Evolutionary conservation across 2,113 vertebrate species (phyloP).

Genomic region (Benitochromis conjunctus): DNA sequence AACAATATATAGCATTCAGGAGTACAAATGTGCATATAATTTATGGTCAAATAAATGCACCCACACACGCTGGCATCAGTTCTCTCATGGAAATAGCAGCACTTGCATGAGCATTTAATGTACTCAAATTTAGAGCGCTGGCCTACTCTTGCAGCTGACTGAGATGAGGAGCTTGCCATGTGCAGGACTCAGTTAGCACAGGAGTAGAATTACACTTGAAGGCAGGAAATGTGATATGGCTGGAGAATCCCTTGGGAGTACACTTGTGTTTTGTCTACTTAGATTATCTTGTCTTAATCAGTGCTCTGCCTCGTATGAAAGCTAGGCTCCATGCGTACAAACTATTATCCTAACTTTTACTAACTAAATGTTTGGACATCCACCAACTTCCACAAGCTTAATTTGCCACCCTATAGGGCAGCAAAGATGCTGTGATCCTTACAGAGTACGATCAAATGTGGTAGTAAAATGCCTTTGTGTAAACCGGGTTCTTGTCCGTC

Average conservation of each 20-base stretch:
- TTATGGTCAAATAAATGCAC: background rate
- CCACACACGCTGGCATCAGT: background rate
- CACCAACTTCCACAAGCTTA: background rate
- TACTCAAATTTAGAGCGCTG: constrained; percentile 43
- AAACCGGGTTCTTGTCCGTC: background rate
- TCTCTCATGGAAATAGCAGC: constrained; percentile 27
- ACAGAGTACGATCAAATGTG: background rate
- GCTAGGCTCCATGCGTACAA: background rate
- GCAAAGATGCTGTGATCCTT: background rate
- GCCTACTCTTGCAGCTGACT: constrained; percentile 30
- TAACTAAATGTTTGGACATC: background rate
- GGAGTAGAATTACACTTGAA: constrained; percentile 70
- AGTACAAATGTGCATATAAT: constrained; percentile 20
- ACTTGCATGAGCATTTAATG: constrained; percentile 42
- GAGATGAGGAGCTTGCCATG: constrained; percentile 9
- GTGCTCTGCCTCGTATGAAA: constrained; percentile 8
- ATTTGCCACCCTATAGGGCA: background rate
- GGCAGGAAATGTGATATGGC: constrained; percentile 60
- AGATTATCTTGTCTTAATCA: constrained; percentile 53
- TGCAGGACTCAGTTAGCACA: constrained; percentile 55
- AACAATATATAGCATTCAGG: constrained; percentile 43
- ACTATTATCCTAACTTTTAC: background rate
- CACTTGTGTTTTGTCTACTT: constrained; percentile 57
- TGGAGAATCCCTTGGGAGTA: constrained; percentile 18
- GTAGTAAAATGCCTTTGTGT: constrained; percentile 25